A percentile compares a stretch with the other conserved stretches of the same genome.
These are phyloP conservation scores for Malaclemys terrapin DNA, from an alignment of 2,113 vertebrate species.

Conservation along the genomic window DNA sequence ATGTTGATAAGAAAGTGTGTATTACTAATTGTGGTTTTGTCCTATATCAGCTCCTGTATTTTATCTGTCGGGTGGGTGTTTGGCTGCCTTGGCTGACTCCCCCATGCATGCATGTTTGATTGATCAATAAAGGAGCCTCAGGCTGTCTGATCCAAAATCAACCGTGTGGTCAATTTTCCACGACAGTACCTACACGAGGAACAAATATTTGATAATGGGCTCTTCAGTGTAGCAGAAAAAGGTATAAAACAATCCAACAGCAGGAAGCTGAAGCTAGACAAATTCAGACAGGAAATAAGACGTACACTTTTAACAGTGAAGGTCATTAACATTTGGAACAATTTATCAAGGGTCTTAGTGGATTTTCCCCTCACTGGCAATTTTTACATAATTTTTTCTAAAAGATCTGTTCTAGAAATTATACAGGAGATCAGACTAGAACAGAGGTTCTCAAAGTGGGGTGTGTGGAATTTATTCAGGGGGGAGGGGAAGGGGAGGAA, in stretches of 20 bases:
- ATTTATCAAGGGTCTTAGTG: background rate
- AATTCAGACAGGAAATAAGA: background rate
- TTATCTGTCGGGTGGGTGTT: no score
- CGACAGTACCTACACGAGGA: background rate
- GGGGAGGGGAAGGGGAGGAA: no score
- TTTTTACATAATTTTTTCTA: background rate
- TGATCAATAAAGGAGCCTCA: no score
- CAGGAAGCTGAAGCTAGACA: background rate
- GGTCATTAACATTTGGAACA: background rate
- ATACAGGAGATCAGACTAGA: background rate
- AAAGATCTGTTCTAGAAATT: background rate
- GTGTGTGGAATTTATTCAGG: no score
- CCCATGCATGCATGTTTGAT: no score
- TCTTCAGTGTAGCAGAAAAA: background rate
- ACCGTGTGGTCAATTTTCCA: no score
- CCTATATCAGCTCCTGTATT: no score
- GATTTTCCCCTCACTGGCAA: background rate
- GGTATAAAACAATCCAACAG: background rate
- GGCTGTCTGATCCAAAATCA: no score
- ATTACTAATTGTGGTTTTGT: no score
- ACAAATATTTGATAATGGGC: background rate
- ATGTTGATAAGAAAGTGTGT: no score
- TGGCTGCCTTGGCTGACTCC: no score
- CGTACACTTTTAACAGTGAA: background rate
- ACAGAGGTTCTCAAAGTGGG: no score